A percentile compares a stretch with the other conserved stretches of the same genome.
Evolutionary conservation across 30 jellyfish, hydroid and myxozoan species (phyloP).

Genomic region (Rhopilema esculentum): DNA sequence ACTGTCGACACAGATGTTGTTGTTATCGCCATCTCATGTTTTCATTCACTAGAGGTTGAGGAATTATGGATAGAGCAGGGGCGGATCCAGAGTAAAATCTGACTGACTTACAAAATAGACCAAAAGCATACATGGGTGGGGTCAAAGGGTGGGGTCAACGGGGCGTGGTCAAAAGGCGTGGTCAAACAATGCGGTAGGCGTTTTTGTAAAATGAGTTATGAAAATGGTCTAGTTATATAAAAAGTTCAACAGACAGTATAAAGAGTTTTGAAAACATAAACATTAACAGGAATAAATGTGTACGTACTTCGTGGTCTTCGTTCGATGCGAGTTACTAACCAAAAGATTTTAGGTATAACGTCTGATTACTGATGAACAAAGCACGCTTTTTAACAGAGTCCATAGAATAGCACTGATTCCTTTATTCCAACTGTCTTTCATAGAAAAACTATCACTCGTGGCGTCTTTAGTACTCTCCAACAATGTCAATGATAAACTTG

Average conservation of each 20-base stretch:
- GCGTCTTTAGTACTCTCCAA: background rate
- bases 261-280: background rate
- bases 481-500: background rate
- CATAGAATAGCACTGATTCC: background rate
- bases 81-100: background rate
- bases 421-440: background rate
- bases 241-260: background rate
- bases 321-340: background rate
- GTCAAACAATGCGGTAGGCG: background rate
- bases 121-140: background rate
- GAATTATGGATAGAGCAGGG: slow-evolving; percentile 15
- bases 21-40: slow-evolving; percentile 16
- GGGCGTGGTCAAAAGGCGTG: background rate
- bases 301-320: background rate
- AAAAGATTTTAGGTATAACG: background rate
- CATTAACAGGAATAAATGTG: background rate
- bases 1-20: slow-evolving; percentile 57
- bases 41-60: background rate
- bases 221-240: background rate
- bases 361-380: background rate
- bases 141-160: background rate
- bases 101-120: background rate
- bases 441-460: background rate
- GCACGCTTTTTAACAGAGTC: background rate
- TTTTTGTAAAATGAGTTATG: background rate